phyloP scores from a whole-genome alignment of 2,888 invertebrate species.

The Eupithecia dodoneata region DNA sequence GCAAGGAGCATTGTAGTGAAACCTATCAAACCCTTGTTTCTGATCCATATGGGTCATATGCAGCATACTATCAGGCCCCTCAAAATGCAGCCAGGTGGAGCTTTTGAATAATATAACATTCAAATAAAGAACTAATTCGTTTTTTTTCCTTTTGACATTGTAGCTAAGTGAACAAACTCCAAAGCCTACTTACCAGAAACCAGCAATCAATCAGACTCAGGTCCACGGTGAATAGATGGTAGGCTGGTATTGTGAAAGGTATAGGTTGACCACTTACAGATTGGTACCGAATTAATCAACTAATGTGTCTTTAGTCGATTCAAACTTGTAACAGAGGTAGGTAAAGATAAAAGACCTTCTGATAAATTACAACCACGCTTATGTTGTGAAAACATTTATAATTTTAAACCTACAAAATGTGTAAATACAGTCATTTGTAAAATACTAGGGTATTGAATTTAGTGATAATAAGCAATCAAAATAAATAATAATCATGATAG shows the following conservation, averaged over 20 bases:
- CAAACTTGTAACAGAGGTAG: neutral
- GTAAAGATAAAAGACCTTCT: neutral
- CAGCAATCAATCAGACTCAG: neutral
- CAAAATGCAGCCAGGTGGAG: too few relatives aligned
- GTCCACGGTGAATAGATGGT: neutral
- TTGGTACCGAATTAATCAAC: neutral
- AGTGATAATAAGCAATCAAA: constrained; percentile 36
- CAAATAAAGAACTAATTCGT: neutral
- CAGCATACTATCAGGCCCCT: too few relatives aligned
- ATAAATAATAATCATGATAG: constrained; percentile 6
- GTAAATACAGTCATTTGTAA: constrained; percentile 72
- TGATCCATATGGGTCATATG: neutral
- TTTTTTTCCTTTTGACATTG: neutral
- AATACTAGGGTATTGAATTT: constrained; percentile 50
- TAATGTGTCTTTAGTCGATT: neutral
- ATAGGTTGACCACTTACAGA: neutral
- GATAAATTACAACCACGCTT: neutral
- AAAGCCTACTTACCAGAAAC: neutral
- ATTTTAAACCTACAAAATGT: constrained; percentile 54
- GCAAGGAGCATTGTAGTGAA: neutral
- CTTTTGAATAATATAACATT: too few relatives aligned
- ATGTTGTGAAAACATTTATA: constrained; percentile 76
- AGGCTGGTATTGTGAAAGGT: neutral
- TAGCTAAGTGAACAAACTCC: neutral
- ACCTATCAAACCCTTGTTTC: neutral